Conservation (phyloP, 1,140 invertebrate genomes). For the Scaptomyza hsui region DNA sequence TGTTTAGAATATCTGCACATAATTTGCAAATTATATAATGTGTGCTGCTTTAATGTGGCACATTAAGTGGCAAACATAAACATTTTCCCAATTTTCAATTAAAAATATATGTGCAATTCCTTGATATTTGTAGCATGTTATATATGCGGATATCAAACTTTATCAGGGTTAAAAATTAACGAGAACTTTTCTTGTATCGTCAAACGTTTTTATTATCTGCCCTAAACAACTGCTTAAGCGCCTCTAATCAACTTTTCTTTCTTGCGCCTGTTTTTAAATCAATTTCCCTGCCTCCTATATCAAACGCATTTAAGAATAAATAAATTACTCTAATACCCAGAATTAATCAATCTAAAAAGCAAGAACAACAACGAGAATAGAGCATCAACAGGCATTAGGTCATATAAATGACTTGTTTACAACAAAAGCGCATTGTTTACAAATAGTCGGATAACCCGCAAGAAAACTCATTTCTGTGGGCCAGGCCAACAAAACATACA, state of each 20-base stretch:
- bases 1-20: constrained; percentile 62
- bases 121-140: background rate
- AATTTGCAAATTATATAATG: constrained; percentile 54
- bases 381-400: constrained; percentile 47
- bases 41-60: background rate
- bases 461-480: constrained; percentile 60
- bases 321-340: constrained; percentile 72
- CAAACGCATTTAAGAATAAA: constrained; percentile 71
- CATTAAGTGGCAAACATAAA: background rate
- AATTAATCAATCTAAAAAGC: constrained; percentile 64
- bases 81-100: background rate
- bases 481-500: constrained; percentile 36
- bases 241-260: constrained; percentile 11
- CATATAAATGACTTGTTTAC: constrained; percentile 74
- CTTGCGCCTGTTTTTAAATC: background rate
- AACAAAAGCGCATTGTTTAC: constrained; percentile 73
- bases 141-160: background rate
- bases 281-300: constrained; percentile 13
- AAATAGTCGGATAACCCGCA: constrained; percentile 55
- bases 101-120: background rate
- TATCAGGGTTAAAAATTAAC: background rate
- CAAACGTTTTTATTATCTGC: background rate
- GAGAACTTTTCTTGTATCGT: background rate
- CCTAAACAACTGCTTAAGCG: constrained; percentile 9
- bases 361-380: constrained; percentile 31